A percentile compares a stretch with the other conserved stretches of the same genome.
phyloP scores from a whole-genome alignment of 2,888 invertebrate species.

The Pseudococcus longispinus region DNA sequence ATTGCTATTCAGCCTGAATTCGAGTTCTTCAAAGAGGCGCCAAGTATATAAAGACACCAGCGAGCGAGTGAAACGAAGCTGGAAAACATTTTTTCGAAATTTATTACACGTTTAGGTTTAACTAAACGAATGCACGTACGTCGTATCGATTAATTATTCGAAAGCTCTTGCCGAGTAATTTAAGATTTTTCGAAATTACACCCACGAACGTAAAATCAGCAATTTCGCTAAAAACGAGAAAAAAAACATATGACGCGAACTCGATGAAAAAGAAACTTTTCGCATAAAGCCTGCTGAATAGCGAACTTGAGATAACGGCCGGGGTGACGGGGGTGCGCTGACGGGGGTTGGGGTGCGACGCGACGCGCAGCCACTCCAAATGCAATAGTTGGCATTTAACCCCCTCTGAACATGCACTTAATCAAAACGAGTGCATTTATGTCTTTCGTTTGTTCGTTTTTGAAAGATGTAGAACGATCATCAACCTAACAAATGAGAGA shows the following conservation, averaged over 20 bases:
- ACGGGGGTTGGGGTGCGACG: not conserved
- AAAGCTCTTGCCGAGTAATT: not conserved
- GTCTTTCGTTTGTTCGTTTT: conserved; percentile 23
- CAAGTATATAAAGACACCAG: not conserved
- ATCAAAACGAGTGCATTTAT: conserved; percentile 35
- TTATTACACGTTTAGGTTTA: conserved; percentile 14
- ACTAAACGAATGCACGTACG: conserved; percentile 25
- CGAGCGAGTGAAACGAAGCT: not conserved
- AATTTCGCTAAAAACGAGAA: not conserved
- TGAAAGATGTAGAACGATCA: conserved; percentile 1
- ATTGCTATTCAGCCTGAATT: not conserved
- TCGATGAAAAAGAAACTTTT: conserved; percentile 20
- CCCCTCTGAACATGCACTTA: conserved; percentile 28
- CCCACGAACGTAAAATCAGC: conserved; percentile 34
- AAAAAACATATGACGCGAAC: not conserved
- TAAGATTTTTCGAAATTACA: conserved; percentile 8
- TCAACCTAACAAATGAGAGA: conserved; percentile 2
- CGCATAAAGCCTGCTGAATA: conserved; percentile 25
- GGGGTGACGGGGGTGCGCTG: not conserved
- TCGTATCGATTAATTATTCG: conserved; percentile 1
- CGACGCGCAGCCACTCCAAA: conserved; percentile 5
- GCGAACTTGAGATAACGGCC: conserved; percentile 21
- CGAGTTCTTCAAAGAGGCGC: not conserved
- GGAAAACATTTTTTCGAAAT: conserved; percentile 5
- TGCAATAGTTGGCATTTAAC: conserved; percentile 35